Evolutionary conservation across 2,113 vertebrate genomes (phyloP), one percentile per base, ranked within the genome.

Genomic region (Nothoprocta pentlandii): DNA sequence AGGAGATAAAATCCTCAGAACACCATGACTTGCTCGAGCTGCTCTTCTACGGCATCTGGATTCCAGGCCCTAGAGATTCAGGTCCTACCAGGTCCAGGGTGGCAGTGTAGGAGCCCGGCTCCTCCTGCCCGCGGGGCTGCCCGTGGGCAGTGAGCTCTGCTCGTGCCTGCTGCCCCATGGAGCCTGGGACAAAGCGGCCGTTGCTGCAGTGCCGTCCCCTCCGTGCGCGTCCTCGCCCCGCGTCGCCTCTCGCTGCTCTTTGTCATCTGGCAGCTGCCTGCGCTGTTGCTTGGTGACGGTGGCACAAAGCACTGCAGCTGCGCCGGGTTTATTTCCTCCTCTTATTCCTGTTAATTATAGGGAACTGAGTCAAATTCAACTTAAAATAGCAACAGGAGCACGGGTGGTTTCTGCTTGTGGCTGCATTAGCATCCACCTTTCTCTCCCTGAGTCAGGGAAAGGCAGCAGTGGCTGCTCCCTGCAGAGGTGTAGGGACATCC

Each of bases 261-360:
- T 92, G 85, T 66, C 91, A 73, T 51, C 96, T 97, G 98, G 98
- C 98, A 98, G 99, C 98, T 99, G 98, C 98, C 95, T 95, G 97
- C 97, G 94, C 97, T 94, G 97, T 99, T 99, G 99, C 99, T 99
- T 99, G 98, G 99, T 98, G 98, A 99, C 98, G 94, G 97, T 96
- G 98, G 98, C 98, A 99, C 98, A 99, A 99, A 99, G 98, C 98
- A 98, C 97, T 98, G 98, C 98, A 98, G 98, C 98, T 98, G 98
- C 98, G 97, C 98, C 98, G 97, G 98, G 94, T 98, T 95, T 96
- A 96, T 97, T 98, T 97, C 97, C 97, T 97, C 39, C 94, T 90
- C 95, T 97, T 97, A 93, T 97, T 97, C 94, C 95, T 73, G 39
- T 93, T 98, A 97, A 98, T 98, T 90, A 92, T 26, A 83, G 96